Conservation (phyloP, 2,888 invertebrate genomes). For the Hyalella azteca region DNA sequence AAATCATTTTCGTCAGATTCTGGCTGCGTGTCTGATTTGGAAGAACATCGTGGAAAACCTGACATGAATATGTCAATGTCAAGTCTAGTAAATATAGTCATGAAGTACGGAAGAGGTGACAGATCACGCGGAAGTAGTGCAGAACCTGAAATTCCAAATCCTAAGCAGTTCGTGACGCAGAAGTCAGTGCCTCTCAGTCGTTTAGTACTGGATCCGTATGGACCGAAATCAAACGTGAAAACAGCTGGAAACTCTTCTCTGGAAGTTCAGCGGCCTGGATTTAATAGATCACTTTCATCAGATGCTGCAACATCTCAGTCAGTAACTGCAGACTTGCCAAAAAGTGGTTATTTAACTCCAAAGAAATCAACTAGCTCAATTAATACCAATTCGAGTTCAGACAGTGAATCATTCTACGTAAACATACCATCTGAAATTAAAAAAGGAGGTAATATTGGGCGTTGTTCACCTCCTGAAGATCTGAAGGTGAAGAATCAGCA, state of each 20-base stretch:
- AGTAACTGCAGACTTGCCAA: not conserved
- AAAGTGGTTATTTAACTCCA: constrained; percentile 6
- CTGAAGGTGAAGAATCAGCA: not conserved
- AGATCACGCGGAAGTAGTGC: not conserved
- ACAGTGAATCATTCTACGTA: constrained; percentile 14
- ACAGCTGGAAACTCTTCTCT: constrained; percentile 41
- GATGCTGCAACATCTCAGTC: constrained; percentile 31
- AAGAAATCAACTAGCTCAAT: constrained; percentile 11
- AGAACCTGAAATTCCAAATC: not conserved
- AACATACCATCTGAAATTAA: not conserved
- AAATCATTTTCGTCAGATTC: constrained; percentile 53
- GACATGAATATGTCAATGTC: constrained; percentile 45
- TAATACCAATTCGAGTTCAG: constrained; percentile 2
- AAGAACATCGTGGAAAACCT: constrained; percentile 12
- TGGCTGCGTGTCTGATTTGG: constrained; percentile 43
- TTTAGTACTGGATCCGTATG: constrained; percentile 51
- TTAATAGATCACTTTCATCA: constrained; percentile 42
- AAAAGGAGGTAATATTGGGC: no score
- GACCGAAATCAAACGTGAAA: constrained; percentile 28
- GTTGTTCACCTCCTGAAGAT: not conserved
- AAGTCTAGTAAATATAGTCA: constrained; percentile 42
- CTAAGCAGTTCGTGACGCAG: constrained; percentile 21
- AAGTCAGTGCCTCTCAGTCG: constrained; percentile 50
- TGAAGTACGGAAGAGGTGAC: constrained; percentile 1
- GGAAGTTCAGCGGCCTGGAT: constrained; percentile 9